Base-by-base conservation (phyloP, 2,797 vertebrate genomes). In the Microcaecilia unicolor region DNA sequence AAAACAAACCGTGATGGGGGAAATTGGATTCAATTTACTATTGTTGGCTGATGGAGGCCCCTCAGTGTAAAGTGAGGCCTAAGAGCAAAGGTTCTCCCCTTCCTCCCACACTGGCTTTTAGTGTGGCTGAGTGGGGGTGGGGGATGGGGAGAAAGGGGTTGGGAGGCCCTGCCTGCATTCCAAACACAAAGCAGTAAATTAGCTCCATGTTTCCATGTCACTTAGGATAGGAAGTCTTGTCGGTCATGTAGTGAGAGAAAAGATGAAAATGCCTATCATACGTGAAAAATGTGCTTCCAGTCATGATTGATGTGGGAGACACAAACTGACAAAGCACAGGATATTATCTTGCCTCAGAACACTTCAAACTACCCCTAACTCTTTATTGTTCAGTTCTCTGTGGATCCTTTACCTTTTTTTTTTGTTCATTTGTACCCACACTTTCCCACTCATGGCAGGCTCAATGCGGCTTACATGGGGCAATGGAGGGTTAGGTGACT, bases 1-100 rank as follows among this genome's bases (percentile, higher is more conserved):
- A n/a, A 22, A 50, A 37, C 39, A 55, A 41, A 22, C 27, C 31
- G 57, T 76, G 46, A 25, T 30, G 39, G 48, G n/a, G 39, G 55
- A 53, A 55, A 64, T 41, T 51, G 59, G 37, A 54, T 67, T 58
- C 57, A 9, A 8, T n/a, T n/a, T n/a, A n/a, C n/a, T n/a, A 20
- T 50, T 48, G 35, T 47, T 32, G 39, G 43, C 38, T 25, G 24
- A 34, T 28, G 34, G 48, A 55, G 44, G 28, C 46, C n/a, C 36
- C 11, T 36, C 30, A 22, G 19, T 29, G 18, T 4, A 31, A 32
- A 51, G 25, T 9, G 16, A 42, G 30, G 26, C 17, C 15, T 31
- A 38, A 30, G 18, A 29, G 32, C 23, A 28, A 51, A 31, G 15
- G 31, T 22, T 17, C 31, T n/a, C 28, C 7, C 14, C 9, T 32